phyloP scores from a whole-genome alignment of 2,113 vertebrate genomes.

The Alosa alosa region DNA sequence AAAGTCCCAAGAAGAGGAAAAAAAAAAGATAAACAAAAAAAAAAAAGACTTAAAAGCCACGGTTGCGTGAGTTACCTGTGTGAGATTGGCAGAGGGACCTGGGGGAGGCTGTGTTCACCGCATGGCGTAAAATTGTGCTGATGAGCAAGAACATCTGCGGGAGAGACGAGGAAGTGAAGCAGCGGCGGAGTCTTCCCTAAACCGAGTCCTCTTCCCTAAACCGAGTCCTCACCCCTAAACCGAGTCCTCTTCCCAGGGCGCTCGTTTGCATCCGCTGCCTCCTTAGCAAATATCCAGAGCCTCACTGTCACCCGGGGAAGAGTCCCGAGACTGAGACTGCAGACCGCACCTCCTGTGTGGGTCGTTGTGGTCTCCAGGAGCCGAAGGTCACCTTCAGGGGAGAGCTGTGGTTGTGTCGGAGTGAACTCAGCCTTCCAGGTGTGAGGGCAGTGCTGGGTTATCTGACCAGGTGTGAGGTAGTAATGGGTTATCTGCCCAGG shows the following conservation, averaged over 20 bases:
- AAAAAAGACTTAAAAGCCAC: constrained; percentile 12
- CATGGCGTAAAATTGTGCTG: constrained; percentile 32
- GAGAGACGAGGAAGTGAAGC: constrained; percentile 5
- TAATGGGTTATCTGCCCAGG: no score
- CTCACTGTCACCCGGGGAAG: no score
- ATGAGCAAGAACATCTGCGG: constrained; percentile 20
- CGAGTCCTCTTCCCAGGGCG: background rate
- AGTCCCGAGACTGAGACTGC: no score
- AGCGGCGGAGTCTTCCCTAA: background rate
- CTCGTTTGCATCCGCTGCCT: constrained; percentile 4
- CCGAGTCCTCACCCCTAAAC: no score
- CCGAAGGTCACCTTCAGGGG: no score
- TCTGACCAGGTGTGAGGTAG: no score
- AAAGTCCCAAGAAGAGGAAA: background rate
- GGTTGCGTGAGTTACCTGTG: constrained; percentile 32
- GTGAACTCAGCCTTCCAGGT: no score
- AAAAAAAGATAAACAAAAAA: background rate
- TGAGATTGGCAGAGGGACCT: constrained; percentile 38
- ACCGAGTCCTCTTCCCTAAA: no score
- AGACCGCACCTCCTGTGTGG: no score
- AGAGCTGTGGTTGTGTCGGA: no score
- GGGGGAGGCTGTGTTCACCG: constrained; percentile 21
- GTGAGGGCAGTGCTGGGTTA: no score
- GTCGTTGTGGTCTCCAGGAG: no score
- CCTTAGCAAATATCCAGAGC: constrained; percentile 28